Conservation (phyloP, 2,888 invertebrate genomes). For the Campopleginae sp. region DNA sequence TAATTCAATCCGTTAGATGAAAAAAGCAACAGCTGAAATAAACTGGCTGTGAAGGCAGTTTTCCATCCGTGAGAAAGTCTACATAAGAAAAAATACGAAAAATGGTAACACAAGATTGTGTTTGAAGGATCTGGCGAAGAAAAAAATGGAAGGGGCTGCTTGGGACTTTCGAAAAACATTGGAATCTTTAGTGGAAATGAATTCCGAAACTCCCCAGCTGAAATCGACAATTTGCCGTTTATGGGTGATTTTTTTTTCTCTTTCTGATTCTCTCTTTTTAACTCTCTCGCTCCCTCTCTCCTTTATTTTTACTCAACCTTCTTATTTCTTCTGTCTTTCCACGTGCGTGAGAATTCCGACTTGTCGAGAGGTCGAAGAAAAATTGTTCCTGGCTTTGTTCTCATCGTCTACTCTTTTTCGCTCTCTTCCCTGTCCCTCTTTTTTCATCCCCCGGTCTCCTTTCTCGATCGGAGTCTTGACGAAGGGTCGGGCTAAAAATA, state of each 20-base stretch:
- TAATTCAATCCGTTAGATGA: constrained; percentile 15
- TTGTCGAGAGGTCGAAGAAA: constrained; percentile 61
- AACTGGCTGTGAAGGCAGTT: constrained; percentile 42
- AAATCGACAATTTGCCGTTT: constrained; percentile 62
- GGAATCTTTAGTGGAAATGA: constrained; percentile 63
- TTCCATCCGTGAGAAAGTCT: constrained; percentile 38
- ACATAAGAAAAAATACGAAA: neutral
- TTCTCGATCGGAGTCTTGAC: constrained; percentile 45
- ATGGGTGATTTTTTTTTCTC: constrained; percentile 34
- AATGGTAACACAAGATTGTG: constrained; percentile 37
- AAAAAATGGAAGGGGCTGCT: constrained; percentile 57
- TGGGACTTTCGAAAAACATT: constrained; percentile 62
- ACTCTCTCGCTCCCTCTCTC: neutral
- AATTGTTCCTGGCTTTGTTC: constrained; percentile 56
- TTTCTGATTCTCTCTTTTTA: neutral
- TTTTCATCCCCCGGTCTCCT: constrained; percentile 33
- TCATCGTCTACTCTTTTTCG: constrained; percentile 49
- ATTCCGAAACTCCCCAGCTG: constrained; percentile 53
- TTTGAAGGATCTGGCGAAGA: constrained; percentile 13
- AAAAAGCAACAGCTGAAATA: constrained; percentile 34
- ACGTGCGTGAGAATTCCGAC: constrained; percentile 31
- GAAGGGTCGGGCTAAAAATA: constrained; percentile 55
- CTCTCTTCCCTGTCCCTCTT: constrained; percentile 30
- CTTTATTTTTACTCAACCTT: constrained; percentile 5
- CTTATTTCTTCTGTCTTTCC: constrained; percentile 24